Conservation (phyloP, 1,140 invertebrate species). For the Cherax destructor region DNA sequence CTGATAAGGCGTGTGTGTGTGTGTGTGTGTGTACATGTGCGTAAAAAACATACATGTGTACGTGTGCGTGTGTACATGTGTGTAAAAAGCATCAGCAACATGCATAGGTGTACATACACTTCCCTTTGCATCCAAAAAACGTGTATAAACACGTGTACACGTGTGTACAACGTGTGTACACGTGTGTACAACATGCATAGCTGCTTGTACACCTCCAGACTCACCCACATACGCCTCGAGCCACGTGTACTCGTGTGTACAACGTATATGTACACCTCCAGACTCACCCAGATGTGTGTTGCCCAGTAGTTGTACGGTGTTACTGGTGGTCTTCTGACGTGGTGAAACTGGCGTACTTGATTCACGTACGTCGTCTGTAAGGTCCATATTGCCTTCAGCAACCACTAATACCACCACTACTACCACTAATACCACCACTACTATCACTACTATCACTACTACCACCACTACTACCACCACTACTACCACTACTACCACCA, state of each 20-base stretch:
- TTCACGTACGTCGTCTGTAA: slow-evolving; percentile 59
- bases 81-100: not conserved
- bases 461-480: slow-evolving; percentile 29
- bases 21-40: not conserved
- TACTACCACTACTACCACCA: not conserved
- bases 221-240: no score
- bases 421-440: slow-evolving; percentile 44
- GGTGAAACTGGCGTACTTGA: slow-evolving; percentile 41
- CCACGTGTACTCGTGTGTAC: not conserved
- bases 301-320: slow-evolving; percentile 60
- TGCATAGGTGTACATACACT: no score
- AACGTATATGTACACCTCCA: slow-evolving; percentile 1
- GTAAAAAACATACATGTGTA: slow-evolving; percentile 7
- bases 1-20: not conserved
- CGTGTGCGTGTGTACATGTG: slow-evolving; percentile 31
- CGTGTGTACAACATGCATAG: no score
- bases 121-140: no score
- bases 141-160: no score
- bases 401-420: not conserved
- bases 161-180: no score
- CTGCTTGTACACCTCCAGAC: no score
- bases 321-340: slow-evolving; percentile 56
- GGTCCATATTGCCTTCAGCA: slow-evolving; percentile 56
- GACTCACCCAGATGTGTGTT: slow-evolving; percentile 65
- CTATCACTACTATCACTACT: slow-evolving; percentile 35